A percentile compares a stretch with the other conserved stretches of the same genome.
Conservation (phyloP, 2,888 invertebrate genomes). For the Pecten maximus region DNA sequence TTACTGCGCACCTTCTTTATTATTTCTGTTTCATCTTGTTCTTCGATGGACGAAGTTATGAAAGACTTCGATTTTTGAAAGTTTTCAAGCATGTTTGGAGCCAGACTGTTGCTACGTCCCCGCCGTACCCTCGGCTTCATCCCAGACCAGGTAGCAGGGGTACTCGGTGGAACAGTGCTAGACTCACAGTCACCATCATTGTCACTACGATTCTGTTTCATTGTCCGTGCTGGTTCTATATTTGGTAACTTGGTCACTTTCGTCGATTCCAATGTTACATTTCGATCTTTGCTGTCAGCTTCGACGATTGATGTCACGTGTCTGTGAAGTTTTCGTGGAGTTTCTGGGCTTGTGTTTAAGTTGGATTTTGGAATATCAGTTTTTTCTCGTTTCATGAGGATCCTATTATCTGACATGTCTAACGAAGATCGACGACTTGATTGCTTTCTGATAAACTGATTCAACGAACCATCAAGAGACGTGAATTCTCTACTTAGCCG, state of each 20-base stretch:
- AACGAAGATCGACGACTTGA: not conserved
- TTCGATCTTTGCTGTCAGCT: not conserved
- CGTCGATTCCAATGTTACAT: not conserved
- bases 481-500: not conserved
- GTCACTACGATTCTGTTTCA: not conserved
- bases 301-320: not conserved
- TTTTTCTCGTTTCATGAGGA: not conserved
- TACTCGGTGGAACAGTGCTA: not conserved
- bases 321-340: not conserved
- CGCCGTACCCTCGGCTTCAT: not conserved
- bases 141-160: not conserved
- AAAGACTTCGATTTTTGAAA: not conserved
- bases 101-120: not conserved
- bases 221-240: not conserved
- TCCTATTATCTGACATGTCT: not conserved
- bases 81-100: not conserved
- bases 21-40: not conserved
- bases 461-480: not conserved
- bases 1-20: not conserved
- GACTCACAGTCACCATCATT: not conserved
- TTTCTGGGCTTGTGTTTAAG: not conserved
- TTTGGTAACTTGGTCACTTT: not conserved
- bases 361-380: not conserved
- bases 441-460: not conserved
- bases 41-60: not conserved